These are phyloP conservation scores for Neolamprologus fasciatus DNA, from an alignment of 2,113 vertebrate species.

Conservation along the genomic window DNA sequence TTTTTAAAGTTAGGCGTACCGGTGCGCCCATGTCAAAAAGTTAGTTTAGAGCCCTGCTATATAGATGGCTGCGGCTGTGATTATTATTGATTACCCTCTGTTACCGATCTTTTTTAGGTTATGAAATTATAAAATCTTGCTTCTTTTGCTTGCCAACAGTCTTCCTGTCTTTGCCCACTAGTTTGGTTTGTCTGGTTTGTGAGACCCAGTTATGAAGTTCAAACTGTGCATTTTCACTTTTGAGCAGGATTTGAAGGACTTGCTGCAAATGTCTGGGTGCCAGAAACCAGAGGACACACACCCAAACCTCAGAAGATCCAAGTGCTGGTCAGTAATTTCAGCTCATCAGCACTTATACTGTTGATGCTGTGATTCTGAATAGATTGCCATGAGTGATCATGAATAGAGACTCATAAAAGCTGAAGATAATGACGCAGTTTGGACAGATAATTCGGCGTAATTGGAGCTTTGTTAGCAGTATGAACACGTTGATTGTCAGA, in stretches of 20 bases:
- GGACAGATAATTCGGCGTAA: not conserved
- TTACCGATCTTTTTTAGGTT: not conserved
- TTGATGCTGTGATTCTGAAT: not conserved
- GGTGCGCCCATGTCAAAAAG: too few species aligned
- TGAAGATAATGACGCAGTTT: not conserved
- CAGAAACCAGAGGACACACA: not conserved
- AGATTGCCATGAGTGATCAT: not conserved
- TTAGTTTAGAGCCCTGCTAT: not conserved
- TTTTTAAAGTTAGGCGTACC: too few species aligned
- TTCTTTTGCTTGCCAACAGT: not conserved
- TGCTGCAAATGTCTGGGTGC: not conserved
- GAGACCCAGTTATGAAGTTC: not conserved
- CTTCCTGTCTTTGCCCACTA: not conserved
- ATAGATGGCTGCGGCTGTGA: too few species aligned
- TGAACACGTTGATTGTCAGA: not conserved
- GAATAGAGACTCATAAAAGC: not conserved
- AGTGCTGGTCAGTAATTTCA: not conserved
- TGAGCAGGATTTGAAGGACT: not conserved
- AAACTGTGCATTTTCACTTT: not conserved
- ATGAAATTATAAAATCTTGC: not conserved
- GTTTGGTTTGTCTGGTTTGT: not conserved
- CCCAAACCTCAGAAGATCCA: not conserved
- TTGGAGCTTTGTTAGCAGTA: not conserved
- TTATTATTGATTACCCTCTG: not conserved
- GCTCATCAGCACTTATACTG: not conserved